Base-by-base conservation (phyloP, 2,113 vertebrate genomes). In the Catharus minimus region DNA sequence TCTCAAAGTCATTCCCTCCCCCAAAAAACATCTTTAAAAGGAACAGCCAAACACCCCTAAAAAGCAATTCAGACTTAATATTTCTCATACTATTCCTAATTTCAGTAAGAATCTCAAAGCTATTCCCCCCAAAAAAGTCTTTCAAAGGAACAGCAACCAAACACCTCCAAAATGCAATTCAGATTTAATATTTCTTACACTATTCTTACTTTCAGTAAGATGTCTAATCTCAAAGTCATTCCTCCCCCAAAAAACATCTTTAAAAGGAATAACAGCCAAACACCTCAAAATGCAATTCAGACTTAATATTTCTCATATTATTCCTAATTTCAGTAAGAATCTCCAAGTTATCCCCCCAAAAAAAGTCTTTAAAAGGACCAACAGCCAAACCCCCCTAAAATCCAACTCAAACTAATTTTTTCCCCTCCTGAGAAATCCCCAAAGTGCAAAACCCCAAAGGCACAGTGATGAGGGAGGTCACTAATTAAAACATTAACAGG, bases 401-500 rank as follows among this genome's bases (percentile, higher is more conserved):
- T 32, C 20, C 67, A 82, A 41, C 65, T 24, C 26, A 28, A 18
- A 6, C 67, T 33, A 33, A 43, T 33, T 38, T 79, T 79, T 62
- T 53, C 75, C 49, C 61, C 52, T 76, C 39, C 24, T 82, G 44
- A 90, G 84, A 79, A 77, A 74, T 39, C 43, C 38, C 57, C 49
- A 0, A 36, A 49, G 49, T 21, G 27, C n/a, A 36, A 74, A 90
- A 71, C 30, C 52, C 64, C 50, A 50, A 0, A 79, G 44, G 39
- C 56, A 30, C 18, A 0, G 2, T 0, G 1, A 41, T 0, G 2
- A 49, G 30, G 30, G 5, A 53, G 52, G 26, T 58, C 86, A 67
- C 43, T 43, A 81, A 85, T 82, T 88, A 88, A 93, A 89, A 61
- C 39, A 46, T 46, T 7, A 93, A 36, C 69, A 30, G 16, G 38